Percentiles rank a stretch among this genome's conserved stretches.
Conservation (phyloP, 2,888 invertebrate species). For the Liopterus haemorrhoidalis region DNA sequence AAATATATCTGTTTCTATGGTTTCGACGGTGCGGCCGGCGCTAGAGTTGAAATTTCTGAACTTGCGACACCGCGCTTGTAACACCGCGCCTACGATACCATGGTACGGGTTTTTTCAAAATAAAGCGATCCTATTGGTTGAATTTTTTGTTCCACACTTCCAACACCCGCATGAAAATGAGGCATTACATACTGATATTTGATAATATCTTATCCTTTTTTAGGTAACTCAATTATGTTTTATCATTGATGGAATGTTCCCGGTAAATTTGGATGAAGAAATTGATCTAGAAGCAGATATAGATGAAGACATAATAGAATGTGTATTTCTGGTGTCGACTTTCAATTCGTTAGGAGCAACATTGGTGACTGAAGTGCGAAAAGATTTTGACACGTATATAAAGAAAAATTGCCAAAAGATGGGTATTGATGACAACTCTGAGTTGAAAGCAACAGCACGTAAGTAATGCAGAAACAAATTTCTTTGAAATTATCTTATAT, state of each 20-base stretch:
- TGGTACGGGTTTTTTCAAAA: too few species aligned
- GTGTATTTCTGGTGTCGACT: conserved; percentile 66
- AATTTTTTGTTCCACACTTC: too few species aligned
- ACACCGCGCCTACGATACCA: too few species aligned
- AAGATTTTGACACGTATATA: conserved; percentile 72
- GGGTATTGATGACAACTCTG: conserved; percentile 58
- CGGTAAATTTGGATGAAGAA: conserved; percentile 43
- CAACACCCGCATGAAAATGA: too few species aligned
- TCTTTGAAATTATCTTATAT: not conserved
- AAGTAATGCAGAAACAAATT: conserved; percentile 29
- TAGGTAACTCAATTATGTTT: conserved; percentile 75
- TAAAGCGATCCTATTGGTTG: too few species aligned
- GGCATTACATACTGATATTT: too few species aligned
- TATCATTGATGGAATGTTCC: conserved; percentile 69
- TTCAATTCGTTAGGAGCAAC: conserved; percentile 83
- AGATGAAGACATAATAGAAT: conserved; percentile 59
- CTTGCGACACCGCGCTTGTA: too few species aligned
- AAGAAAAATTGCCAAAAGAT: conserved; percentile 69
- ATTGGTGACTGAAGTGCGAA: conserved; percentile 61
- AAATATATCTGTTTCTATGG: too few species aligned
- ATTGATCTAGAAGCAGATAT: conserved; percentile 48
- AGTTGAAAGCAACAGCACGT: conserved; percentile 60
- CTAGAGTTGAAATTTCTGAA: too few species aligned
- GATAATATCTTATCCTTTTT: conserved; percentile 15
- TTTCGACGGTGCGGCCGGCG: too few species aligned